phyloP scores from a whole-genome alignment of 2,797 vertebrate species.

The Fistularia commersonii region DNA sequence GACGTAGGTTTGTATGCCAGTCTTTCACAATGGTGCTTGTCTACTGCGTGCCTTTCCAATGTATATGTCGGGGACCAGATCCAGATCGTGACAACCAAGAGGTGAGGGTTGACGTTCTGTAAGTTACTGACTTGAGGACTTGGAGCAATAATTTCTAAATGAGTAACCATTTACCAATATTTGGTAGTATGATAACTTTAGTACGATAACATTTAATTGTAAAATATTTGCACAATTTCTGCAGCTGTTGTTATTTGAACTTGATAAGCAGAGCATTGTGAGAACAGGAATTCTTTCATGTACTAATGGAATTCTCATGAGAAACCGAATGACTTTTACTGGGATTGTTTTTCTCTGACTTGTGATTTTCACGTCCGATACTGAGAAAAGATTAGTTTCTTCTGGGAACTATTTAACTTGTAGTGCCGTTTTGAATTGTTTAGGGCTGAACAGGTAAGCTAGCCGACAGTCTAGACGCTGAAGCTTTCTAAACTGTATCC shows the following conservation, averaged over 20 bases:
- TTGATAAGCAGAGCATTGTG: constrained; percentile 38
- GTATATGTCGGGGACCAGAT: constrained; percentile 71
- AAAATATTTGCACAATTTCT: constrained; percentile 28
- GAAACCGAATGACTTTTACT: constrained; percentile 14
- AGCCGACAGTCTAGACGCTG: no score
- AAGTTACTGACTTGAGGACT: constrained; percentile 11
- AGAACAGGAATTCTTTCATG: constrained; percentile 19
- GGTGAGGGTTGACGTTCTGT: constrained; percentile 69
- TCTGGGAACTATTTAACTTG: no score
- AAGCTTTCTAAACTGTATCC: no score
- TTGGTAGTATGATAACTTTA: constrained; percentile 19
- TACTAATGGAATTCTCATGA: constrained; percentile 29
- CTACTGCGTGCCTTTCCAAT: constrained; percentile 82
- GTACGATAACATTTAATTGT: constrained; percentile 39
- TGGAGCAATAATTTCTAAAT: constrained; percentile 5
- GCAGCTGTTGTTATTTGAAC: constrained; percentile 35
- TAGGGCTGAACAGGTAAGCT: no score
- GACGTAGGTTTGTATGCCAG: constrained; percentile 31
- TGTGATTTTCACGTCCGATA: background rate
- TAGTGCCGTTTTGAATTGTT: no score
- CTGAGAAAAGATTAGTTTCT: no score
- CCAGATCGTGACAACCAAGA: constrained; percentile 65
- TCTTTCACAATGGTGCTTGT: constrained; percentile 69
- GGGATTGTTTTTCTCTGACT: background rate
- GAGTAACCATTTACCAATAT: constrained; percentile 33